These are phyloP conservation scores for Vannuccia rotundouncinata DNA, from an alignment of 2,888 invertebrate genomes.

Conservation along the genomic window DNA sequence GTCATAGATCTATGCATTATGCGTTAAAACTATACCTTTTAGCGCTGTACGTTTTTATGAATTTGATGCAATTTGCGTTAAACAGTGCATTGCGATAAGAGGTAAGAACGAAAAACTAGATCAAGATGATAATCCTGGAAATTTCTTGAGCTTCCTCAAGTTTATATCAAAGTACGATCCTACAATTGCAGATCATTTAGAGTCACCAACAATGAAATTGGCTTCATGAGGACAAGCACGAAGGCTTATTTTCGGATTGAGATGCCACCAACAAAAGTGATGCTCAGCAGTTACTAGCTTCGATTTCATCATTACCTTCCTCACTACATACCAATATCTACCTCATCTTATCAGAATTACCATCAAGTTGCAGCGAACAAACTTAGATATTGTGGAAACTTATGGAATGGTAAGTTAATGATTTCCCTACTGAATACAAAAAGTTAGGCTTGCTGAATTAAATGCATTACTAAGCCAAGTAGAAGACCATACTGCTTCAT, in stretches of 20 bases:
- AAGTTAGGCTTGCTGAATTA: slow-evolving; percentile 5
- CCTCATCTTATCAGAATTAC: slow-evolving; percentile 32
- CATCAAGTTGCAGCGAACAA: slow-evolving; percentile 32
- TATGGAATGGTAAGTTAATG: slow-evolving; percentile 31
- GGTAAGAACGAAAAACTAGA: not conserved
- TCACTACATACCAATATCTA: slow-evolving; percentile 31
- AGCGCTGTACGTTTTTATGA: too few relatives aligned
- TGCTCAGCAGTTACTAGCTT: slow-evolving; percentile 32
- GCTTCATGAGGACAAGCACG: slow-evolving; percentile 15
- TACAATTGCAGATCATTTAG: not conserved
- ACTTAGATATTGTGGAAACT: slow-evolving; percentile 29
- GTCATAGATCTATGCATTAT: too few relatives aligned
- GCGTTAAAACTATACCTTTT: too few relatives aligned
- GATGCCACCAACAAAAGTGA: slow-evolving; percentile 10
- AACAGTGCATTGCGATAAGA: not conserved
- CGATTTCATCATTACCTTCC: slow-evolving; percentile 29
- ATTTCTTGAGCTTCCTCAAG: not conserved
- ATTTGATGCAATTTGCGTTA: too few relatives aligned
- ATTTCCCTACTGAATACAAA: slow-evolving; percentile 10
- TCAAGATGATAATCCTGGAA: not conserved
- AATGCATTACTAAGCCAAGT: not conserved
- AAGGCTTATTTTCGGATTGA: not conserved
- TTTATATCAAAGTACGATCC: not conserved
- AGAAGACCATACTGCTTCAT: not conserved
- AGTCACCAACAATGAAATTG: not conserved